Base-by-base conservation (phyloP, 2,888 invertebrate species). In the Chromoteleia sp. region DNA sequence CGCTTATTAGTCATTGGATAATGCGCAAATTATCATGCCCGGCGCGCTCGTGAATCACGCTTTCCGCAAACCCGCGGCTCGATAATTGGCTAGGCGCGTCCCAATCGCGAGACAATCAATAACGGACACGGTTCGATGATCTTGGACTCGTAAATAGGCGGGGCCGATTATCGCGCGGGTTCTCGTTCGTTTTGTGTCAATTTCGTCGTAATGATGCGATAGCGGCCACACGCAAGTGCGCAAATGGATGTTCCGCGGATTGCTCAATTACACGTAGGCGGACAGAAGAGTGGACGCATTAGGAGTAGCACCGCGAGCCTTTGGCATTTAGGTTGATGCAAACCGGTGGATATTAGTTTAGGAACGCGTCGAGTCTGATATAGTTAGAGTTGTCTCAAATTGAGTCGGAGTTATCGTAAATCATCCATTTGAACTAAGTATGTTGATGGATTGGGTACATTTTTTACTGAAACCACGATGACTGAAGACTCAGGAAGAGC, bases 1-100 rank as follows among this genome's bases (percentile, higher is more conserved):
- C 71, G 74, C 67, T 71, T 67, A 78, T 83, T 81, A 81, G 83
- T 81, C 83, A 80, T 73, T 63, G 80, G 61, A 61, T 79, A 82
- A 82, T 59, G 63, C 63, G 73, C 80, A 80, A 83, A 83, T 80
- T 80, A 83, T 74, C 71, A 14, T 25, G 79, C 61, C 59, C 71
- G 21, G 61, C 14, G 50, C 52, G 21, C 54, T 39, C 80, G 70
- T 81, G 77, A 77, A 83, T 77, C 82, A 80, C 63, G 76, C 73
- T 82, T 82, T 82, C 76, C 76, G 80, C 70, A 68, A 73, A 80
- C 30, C 19, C 68, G 63, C 45, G 33, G 74, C 12, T 25, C 25
- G 74, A 41, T 80, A 80, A 75, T 80, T 68, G 80, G 63, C 12
- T 75, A 58, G 80, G 74, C 68, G 79, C 79, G 79, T 74, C 79